Base-by-base conservation (phyloP, 2,888 invertebrate species). In the Tipula lateralis region DNA sequence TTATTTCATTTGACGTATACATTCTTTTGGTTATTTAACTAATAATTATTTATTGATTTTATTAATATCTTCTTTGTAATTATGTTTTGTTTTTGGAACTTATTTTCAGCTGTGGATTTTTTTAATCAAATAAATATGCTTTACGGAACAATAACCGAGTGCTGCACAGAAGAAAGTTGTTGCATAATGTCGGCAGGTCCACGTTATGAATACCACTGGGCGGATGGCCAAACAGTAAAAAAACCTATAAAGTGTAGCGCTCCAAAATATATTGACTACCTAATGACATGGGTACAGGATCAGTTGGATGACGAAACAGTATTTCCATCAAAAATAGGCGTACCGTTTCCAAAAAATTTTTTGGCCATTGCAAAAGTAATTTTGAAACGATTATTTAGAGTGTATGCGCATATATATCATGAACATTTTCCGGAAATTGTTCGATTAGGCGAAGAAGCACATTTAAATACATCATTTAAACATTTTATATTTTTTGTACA, bases 101-200 rank as follows among this genome's bases (percentile, higher is more conserved):
- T 85, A 85, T 85, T 92, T 93, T 80, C 91, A 99, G 99, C 99
- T 88, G 99, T 99, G 86, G 99, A 99, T 91, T 99, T 99, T 91
- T 99, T 99, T 92, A 99, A 99, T 91, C 99, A 99, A 93, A 99
- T 99, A 89, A 99, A 99, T 91, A 99, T 99, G 99, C 92, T 99
- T 86, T 99, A 99, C 89, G 99, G 99, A 84, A 99, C 99, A 34
- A 97, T 99, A 88, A 99, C 99, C n/a, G 99, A 99, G 91, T 99
- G 98, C 91, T 99, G 99, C 90, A 98, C 98, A 2, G 98, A 98
- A 90, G 97, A 98, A 88, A 96, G 96, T 87, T 99, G 98, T 91
- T 95, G 96, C 9, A 98, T 99, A 87, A 99, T 99, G 99, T 98
- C 98, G 9, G 99, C 99, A 13, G 99, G 99, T 81, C 98, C 99